Evolutionary conservation across 2,888 invertebrate genomes (phyloP), one percentile per base, ranked within the genome.

Genomic region (Drosophila subsilvestris): DNA sequence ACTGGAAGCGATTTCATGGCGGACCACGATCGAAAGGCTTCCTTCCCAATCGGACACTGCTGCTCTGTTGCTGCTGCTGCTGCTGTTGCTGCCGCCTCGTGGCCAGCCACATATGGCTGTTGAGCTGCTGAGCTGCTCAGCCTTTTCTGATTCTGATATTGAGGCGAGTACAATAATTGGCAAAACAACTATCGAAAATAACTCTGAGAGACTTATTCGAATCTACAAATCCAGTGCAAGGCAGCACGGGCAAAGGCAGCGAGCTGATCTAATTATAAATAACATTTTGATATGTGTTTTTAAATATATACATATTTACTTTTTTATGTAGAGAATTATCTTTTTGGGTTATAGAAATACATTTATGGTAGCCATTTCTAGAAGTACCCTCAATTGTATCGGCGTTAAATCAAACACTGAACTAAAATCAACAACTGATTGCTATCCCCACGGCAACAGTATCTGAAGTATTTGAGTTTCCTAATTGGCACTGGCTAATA

Each of bases 1-100:
- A 43, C 49, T 86, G 85, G 88, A 86, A 86, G 58, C 57, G 69
- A 76, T 86, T 88, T 81, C 81, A 88, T 86, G 85, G 88, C 88
- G 85, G 86, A 63, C 69, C 54, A 75, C 86, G 83, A 87, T 87
- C 83, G 82, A 87, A 86, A 86, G 82, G 79, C 82, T 79, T 86
- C 65, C 32, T 48, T 27, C 63, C 56, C 71, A 53, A 63, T 43
- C 54, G 53, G 65, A 50, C 42, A 44, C 32, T 32, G 27, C 32
- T 27, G 54, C 22, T 32, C 32, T 32, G 55, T 4, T 20, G 20
- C 20, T 20, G 20, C 20, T 20, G 20, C 20, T 20, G 20, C 22
- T 22, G 22, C 50, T 55, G 44, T 4, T 22, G 6, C 25, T 25
- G 29, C 25, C 8, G 51, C 27, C 27, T 37, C 37, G 37, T 37